Conservation (phyloP, 2,888 invertebrate species). For the Enchytraeus crypticus region DNA sequence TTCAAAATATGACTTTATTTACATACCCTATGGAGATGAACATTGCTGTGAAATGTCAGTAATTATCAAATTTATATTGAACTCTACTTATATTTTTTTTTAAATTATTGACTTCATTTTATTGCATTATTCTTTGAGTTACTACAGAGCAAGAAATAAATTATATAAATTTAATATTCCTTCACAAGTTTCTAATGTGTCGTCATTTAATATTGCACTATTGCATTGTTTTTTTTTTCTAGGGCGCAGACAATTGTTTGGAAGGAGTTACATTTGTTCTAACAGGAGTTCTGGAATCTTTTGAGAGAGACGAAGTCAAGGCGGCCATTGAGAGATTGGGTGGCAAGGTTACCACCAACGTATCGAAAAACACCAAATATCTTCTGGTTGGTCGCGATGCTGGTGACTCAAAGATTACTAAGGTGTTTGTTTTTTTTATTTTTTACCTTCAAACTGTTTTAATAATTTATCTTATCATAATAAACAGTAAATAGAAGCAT, state of each 20-base stretch:
- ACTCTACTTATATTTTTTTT: not conserved
- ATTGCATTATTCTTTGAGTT: not conserved
- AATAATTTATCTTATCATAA: too few relatives aligned
- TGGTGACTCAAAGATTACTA: constrained; percentile 73
- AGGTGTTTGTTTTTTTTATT: constrained; percentile 46
- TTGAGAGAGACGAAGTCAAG: constrained; percentile 71
- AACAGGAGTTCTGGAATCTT: constrained; percentile 69
- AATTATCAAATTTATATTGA: too few relatives aligned
- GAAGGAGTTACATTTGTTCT: constrained; percentile 52
- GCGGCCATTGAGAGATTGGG: constrained; percentile 69
- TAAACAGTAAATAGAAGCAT: too few relatives aligned
- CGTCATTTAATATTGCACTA: too few relatives aligned
- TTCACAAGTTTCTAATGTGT: too few relatives aligned
- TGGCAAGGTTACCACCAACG: constrained; percentile 63
- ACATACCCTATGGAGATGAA: too few relatives aligned
- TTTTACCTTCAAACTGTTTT: too few relatives aligned
- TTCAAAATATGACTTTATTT: too few relatives aligned
- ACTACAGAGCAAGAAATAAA: too few relatives aligned
- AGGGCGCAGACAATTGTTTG: constrained; percentile 49
- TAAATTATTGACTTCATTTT: not conserved
- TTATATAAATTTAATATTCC: too few relatives aligned
- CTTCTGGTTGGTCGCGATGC: constrained; percentile 75
- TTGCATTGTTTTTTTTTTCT: too few relatives aligned
- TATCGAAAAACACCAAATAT: constrained; percentile 74
- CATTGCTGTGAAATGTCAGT: too few relatives aligned